Conservation (phyloP, 2,797 vertebrate genomes). For the Tangara arthus region DNA sequence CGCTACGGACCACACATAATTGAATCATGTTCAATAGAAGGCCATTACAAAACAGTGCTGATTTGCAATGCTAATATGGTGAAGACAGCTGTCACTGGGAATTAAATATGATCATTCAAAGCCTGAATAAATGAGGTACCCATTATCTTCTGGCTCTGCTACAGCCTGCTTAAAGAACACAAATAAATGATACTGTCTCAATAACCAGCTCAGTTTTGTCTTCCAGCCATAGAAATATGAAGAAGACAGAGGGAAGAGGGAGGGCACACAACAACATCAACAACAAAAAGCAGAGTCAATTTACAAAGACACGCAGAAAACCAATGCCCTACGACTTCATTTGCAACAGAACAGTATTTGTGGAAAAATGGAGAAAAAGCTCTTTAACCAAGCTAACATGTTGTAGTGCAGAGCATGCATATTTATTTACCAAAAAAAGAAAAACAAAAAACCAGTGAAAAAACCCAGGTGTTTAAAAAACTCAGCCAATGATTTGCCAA, state of each 20-base stretch:
- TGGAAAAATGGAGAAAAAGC: conserved; percentile 51
- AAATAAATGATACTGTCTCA: conserved; percentile 80
- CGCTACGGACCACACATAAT: conserved; percentile 77
- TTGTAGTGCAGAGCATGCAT: neutral
- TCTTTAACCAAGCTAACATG: conserved; percentile 28
- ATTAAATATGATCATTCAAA: conserved; percentile 85
- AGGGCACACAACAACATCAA: conserved; percentile 49
- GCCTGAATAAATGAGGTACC: conserved; percentile 82
- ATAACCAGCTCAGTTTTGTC: conserved; percentile 78
- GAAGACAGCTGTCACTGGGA: conserved; percentile 83
- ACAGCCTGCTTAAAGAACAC: conserved; percentile 80
- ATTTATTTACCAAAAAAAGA: neutral
- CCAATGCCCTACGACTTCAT: conserved; percentile 54
- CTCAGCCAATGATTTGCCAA: neutral
- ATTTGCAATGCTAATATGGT: conserved; percentile 83
- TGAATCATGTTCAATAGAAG: conserved; percentile 83
- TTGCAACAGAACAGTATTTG: conserved; percentile 33
- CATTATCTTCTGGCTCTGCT: conserved; percentile 83
- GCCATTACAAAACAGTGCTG: conserved; percentile 80
- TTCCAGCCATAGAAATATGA: conserved; percentile 75
- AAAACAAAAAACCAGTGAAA: neutral
- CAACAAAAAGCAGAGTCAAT: conserved; percentile 66
- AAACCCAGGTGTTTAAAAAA: neutral
- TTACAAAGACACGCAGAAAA: conserved; percentile 52
- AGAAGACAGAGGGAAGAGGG: conserved; percentile 64